phyloP scores from a whole-genome alignment of 2,888 invertebrate genomes.

The Rotaria macrura region DNA sequence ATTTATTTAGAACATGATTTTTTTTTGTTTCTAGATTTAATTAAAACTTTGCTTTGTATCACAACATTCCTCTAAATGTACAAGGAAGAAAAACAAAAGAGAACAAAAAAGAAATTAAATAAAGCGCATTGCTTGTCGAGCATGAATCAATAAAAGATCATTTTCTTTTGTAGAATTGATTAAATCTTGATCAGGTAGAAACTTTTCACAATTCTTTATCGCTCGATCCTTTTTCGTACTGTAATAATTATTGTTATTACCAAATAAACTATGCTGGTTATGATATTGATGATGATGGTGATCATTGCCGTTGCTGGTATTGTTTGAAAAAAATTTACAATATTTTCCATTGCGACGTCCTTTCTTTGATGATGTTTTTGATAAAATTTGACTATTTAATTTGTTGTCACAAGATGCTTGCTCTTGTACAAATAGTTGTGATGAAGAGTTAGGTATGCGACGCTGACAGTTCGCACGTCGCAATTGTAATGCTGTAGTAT shows the following conservation, averaged over 20 bases:
- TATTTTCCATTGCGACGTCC: not conserved
- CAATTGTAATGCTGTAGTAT: not conserved
- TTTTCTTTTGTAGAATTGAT: not conserved
- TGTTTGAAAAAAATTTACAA: not conserved
- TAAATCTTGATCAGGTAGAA: constrained; percentile 21
- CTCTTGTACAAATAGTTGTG: not conserved
- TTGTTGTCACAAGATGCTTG: too few relatives aligned
- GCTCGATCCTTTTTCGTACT: not conserved
- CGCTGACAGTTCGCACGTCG: not conserved
- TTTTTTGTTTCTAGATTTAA: not conserved
- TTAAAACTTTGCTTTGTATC: not conserved
- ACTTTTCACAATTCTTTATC: constrained; percentile 1
- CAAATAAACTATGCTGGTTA: not conserved
- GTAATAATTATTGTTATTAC: not conserved
- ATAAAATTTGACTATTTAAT: not conserved
- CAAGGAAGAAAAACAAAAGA: not conserved
- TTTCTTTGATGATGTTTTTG: not conserved
- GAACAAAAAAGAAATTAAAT: not conserved
- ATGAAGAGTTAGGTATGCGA: not conserved
- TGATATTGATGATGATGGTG: not conserved
- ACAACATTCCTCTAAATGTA: not conserved
- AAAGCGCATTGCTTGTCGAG: not conserved
- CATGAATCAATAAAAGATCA: not conserved
- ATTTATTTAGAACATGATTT: not conserved
- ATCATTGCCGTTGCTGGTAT: too few relatives aligned